Percentiles rank a stretch among this genome's conserved stretches.
phyloP scores from a whole-genome alignment of 2,888 invertebrate species.

The Torymus auratus region DNA sequence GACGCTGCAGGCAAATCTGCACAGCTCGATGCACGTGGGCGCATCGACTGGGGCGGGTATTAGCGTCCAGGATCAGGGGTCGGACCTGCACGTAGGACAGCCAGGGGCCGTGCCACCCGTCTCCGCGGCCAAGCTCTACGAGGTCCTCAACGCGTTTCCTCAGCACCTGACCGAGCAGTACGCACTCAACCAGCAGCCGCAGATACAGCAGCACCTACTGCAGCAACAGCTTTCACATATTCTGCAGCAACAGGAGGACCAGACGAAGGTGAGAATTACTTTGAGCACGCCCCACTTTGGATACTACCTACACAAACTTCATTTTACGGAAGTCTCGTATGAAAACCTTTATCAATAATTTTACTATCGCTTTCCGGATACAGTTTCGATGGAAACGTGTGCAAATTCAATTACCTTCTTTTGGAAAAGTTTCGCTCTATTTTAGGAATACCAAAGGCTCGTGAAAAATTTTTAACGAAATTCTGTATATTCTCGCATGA shows the following conservation, averaged over 20 bases:
- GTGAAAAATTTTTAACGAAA: too few relatives aligned
- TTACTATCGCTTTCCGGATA: too few relatives aligned
- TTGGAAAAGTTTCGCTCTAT: too few relatives aligned
- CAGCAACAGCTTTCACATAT: slow-evolving; percentile 72
- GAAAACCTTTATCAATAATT: too few relatives aligned
- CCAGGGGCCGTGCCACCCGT: slow-evolving; percentile 67
- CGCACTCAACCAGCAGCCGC: slow-evolving; percentile 67
- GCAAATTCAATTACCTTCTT: too few relatives aligned
- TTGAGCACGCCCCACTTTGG: too few relatives aligned
- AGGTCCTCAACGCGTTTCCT: slow-evolving; percentile 70
- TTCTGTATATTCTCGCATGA: too few relatives aligned
- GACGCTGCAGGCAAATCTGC: slow-evolving; percentile 72
- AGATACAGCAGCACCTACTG: slow-evolving; percentile 69
- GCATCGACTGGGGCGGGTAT: slow-evolving; percentile 61
- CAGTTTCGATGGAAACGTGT: too few relatives aligned
- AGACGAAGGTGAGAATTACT: neutral
- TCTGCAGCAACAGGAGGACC: slow-evolving; percentile 62
- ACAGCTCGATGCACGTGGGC: slow-evolving; percentile 71
- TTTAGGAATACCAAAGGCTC: too few relatives aligned
- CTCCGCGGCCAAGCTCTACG: slow-evolving; percentile 70
- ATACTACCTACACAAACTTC: too few relatives aligned
- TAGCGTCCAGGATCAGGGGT: slow-evolving; percentile 38
- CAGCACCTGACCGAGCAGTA: slow-evolving; percentile 69
- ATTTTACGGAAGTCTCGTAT: too few relatives aligned
- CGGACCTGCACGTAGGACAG: slow-evolving; percentile 70